Percentiles rank a stretch among this genome's conserved stretches.
Evolutionary conservation across 2,888 invertebrate genomes (phyloP).

Genomic region (Cosmopolites sordidus): DNA sequence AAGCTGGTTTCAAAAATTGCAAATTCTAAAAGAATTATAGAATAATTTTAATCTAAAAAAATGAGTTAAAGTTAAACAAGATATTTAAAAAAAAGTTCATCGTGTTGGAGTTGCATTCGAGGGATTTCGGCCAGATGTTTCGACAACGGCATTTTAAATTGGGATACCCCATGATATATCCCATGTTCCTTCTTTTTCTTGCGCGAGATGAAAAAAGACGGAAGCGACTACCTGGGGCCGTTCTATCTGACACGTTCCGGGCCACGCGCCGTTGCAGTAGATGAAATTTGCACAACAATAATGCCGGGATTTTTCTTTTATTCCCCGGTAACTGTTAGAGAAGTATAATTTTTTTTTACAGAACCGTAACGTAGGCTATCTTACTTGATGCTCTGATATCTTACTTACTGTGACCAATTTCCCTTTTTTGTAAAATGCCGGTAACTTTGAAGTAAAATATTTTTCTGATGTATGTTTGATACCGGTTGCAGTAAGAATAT

Average conservation of each 20-base stretch:
- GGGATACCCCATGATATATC: slow-evolving; percentile 1
- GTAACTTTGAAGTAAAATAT: too few species aligned
- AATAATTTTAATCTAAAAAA: too few species aligned
- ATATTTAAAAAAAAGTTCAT: too few species aligned
- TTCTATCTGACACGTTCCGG: slow-evolving; percentile 47
- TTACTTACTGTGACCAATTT: too few species aligned
- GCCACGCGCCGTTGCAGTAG: slow-evolving; percentile 45
- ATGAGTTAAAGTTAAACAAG: too few species aligned
- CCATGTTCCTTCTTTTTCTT: slow-evolving; percentile 6
- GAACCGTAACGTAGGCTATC: not conserved
- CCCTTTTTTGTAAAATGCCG: too few species aligned
- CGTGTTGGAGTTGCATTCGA: not conserved
- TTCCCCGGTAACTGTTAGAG: slow-evolving; percentile 42
- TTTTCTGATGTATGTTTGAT: too few species aligned
- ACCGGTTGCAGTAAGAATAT: too few species aligned
- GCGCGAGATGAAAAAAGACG: not conserved
- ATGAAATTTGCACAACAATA: slow-evolving; percentile 47
- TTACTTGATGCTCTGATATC: too few species aligned
- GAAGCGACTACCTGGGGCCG: slow-evolving; percentile 17
- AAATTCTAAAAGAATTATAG: too few species aligned
- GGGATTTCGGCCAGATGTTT: slow-evolving; percentile 21
- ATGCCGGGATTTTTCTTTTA: slow-evolving; percentile 42
- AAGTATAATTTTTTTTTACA: not conserved
- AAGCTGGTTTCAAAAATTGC: too few species aligned
- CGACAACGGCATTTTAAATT: slow-evolving; percentile 1